These are phyloP conservation scores for Orthochromis indermauri DNA, from an alignment of 2,113 vertebrate genomes.

Conservation along the genomic window DNA sequence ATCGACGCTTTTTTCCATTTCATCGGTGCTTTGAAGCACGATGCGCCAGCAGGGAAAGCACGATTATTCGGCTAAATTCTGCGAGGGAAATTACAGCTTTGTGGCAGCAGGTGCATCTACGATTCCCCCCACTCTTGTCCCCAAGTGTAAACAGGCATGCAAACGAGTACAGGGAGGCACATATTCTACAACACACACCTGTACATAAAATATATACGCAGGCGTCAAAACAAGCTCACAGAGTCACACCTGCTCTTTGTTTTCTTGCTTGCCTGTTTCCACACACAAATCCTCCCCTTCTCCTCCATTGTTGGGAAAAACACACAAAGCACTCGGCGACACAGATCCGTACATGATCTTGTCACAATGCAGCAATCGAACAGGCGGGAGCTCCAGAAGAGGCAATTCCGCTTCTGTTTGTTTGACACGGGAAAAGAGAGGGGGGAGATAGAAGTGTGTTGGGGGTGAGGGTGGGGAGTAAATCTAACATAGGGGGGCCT, in stretches of 20 bases:
- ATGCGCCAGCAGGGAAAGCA: constrained; percentile 2
- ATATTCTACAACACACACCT: constrained; percentile 18
- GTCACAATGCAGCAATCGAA: constrained; percentile 57
- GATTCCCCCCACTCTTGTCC: neutral
- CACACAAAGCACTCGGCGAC: constrained; percentile 66
- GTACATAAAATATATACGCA: neutral
- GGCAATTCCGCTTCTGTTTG: constrained; percentile 85
- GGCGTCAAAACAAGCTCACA: neutral
- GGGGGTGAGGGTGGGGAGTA: constrained; percentile 25
- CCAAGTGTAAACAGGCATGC: neutral
- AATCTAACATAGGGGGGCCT: constrained; percentile 75
- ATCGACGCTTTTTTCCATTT: constrained; percentile 49
- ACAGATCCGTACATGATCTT: constrained; percentile 70
- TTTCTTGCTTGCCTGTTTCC: neutral
- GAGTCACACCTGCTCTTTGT: neutral
- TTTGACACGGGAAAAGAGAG: constrained; percentile 59
- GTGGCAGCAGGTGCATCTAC: constrained; percentile 38
- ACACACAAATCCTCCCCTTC: constrained; percentile 12
- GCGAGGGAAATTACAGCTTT: constrained; percentile 29
- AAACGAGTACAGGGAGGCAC: neutral
- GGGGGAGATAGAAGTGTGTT: constrained; percentile 22
- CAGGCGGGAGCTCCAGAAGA: constrained; percentile 55
- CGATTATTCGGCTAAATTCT: constrained; percentile 47
- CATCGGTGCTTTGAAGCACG: constrained; percentile 43
- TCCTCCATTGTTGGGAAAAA: neutral